Evolutionary conservation across 1,140 invertebrate genomes (phyloP), one percentile per base, ranked within the genome.

Genomic region (Drosophila saltans): DNA sequence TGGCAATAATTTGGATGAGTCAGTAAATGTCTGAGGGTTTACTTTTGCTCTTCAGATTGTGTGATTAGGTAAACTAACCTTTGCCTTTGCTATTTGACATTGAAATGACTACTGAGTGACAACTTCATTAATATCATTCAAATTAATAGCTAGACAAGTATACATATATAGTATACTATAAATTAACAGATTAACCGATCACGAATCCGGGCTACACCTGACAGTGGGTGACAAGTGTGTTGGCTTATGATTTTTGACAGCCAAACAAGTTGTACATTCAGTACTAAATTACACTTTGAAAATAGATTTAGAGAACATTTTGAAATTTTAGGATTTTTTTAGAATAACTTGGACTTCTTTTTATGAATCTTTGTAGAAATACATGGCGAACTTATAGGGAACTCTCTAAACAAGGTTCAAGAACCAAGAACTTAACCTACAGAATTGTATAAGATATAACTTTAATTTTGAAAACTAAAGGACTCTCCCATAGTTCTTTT

Each of bases 161-260:
- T 36, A 60, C 70, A 68, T 63, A 36, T 16, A 16, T 16, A 16
- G 16, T 16, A 16, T 36, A 36, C 3, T 5, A 79, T 70, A 64
- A 69, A 70, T 73, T 75, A 73, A 76, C 69, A 55, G 39, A 67
- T 39, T 66, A 64, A 80, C 60, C 66, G 75, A 72, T 75, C 65
- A 75, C 62, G 62, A 66, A 55, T n/a, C 66, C 61, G 40, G 72
- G 55, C 41, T 30, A 57, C 64, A 71, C 36, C 39, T 73, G 69
- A 76, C 74, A 76, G 68, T 71, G 57, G 85, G 75, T 91, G 83
- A 91, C 90, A 91, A 91, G 90, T 91, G 90, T 83, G 74, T 68
- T 83, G 80, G 81, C 75, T 80, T 78, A 91, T 90, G 61, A 66
- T 66, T 90, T 90, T 79, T 91, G 90, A 91, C 90, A 91, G 74